These are phyloP conservation scores for Pycnomerus fuliginosus DNA, from an alignment of 2,888 invertebrate genomes.

Conservation along the genomic window DNA sequence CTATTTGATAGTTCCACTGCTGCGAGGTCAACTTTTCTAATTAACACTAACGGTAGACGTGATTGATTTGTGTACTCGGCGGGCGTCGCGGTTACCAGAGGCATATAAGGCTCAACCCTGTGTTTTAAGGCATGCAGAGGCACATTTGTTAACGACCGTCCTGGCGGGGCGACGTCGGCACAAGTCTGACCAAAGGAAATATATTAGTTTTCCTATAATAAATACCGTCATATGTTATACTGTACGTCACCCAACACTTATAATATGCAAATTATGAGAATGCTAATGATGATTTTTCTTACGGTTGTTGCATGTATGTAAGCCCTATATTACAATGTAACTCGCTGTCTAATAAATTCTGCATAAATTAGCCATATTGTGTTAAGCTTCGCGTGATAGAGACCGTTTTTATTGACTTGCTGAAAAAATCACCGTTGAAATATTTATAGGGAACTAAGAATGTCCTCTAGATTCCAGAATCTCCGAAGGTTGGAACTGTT, in stretches of 20 bases:
- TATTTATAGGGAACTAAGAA: constrained; percentile 12
- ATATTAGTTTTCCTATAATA: constrained; percentile 31
- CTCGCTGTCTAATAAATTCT: constrained; percentile 23
- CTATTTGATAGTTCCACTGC: constrained; percentile 25
- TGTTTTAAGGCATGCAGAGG: constrained; percentile 10
- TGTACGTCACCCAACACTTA: constrained; percentile 24
- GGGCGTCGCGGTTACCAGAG: constrained; percentile 26
- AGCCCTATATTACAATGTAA: constrained; percentile 25
- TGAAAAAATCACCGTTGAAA: constrained; percentile 15
- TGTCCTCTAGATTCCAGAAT: constrained; percentile 2
- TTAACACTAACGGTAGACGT: constrained; percentile 49
- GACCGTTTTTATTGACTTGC: constrained; percentile 15
- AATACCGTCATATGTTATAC: constrained; percentile 27
- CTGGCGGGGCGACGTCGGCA: constrained; percentile 21
- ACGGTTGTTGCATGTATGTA: constrained; percentile 23
- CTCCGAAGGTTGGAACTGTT: constrained; percentile 2
- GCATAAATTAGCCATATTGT: constrained; percentile 25
- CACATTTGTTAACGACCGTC: constrained; percentile 14
- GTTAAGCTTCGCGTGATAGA: constrained; percentile 24
- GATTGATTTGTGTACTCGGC: constrained; percentile 49
- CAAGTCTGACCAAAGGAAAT: constrained; percentile 21
- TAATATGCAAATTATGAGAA: constrained; percentile 27
- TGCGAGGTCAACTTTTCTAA: constrained; percentile 49
- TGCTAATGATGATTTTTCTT: constrained; percentile 24
- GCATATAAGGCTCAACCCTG: constrained; percentile 8